Conservation (phyloP, 2,797 vertebrate species). For the Neoniphon sammara region DNA sequence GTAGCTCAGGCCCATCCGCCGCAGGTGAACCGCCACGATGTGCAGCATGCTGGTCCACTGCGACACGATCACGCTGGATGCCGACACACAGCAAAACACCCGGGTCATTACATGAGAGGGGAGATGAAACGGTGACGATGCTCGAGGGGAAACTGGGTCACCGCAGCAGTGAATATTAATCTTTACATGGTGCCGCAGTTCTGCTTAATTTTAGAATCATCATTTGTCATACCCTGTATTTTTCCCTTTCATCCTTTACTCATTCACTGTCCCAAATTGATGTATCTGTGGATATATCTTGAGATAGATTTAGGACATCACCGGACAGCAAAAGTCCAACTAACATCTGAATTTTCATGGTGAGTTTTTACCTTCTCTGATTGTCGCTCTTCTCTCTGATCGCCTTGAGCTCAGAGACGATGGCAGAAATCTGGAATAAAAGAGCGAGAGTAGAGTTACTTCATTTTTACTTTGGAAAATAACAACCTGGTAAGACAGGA, state of each 20-base stretch:
- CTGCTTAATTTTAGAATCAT: no score
- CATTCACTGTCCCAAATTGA: no score
- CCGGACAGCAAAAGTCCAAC: background rate
- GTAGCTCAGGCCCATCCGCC: constrained; percentile 80
- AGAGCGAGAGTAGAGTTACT: background rate
- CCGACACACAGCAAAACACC: background rate
- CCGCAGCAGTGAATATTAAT: no score
- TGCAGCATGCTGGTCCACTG: constrained; percentile 97
- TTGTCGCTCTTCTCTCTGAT: constrained; percentile 77
- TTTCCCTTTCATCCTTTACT: no score
- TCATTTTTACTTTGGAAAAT: background rate
- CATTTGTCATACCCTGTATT: no score
- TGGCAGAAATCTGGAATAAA: constrained; percentile 84
- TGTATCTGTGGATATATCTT: no score
- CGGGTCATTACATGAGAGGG: background rate
- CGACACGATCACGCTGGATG: constrained; percentile 91
- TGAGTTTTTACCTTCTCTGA: constrained; percentile 88
- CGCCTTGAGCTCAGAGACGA: constrained; percentile 85
- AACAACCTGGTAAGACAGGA: background rate
- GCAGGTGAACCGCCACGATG: constrained; percentile 89
- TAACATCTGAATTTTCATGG: no score
- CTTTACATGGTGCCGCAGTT: no score
- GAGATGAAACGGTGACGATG: no score
- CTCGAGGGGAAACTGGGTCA: no score
- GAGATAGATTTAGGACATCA: background rate